Conservation (phyloP, 1,140 invertebrate species). For the Myzus persicae region DNA sequence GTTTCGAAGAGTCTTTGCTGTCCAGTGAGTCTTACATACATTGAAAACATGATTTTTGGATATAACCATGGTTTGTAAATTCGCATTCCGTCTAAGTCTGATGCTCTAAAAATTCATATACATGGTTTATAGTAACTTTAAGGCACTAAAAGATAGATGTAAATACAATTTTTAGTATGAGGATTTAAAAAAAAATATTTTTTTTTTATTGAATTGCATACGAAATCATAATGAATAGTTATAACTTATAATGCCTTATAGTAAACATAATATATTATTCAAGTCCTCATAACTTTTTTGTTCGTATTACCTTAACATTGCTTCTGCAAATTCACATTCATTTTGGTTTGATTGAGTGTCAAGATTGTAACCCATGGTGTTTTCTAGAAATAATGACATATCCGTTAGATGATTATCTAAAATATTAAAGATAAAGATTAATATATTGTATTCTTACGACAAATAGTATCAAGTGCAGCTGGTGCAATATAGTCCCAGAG, state of each 20-base stretch:
- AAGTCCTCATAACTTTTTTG: too few relatives aligned
- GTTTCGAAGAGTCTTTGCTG: slow-evolving; percentile 59
- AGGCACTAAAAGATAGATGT: too few relatives aligned
- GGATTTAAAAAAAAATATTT: too few relatives aligned
- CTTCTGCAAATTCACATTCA: slow-evolving; percentile 63
- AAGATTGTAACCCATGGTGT: slow-evolving; percentile 83
- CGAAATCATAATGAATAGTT: too few relatives aligned
- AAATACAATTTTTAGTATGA: too few relatives aligned
- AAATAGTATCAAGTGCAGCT: slow-evolving; percentile 80
- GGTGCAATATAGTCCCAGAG: slow-evolving; percentile 69
- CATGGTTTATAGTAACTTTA: neutral
- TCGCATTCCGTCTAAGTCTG: slow-evolving; percentile 56
- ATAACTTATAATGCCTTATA: too few relatives aligned
- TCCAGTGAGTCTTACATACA: slow-evolving; percentile 59
- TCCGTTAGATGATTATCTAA: neutral
- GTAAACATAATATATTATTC: too few relatives aligned
- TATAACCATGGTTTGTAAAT: slow-evolving; percentile 62
- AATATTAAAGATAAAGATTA: neutral
- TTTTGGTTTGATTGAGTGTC: slow-evolving; percentile 73
- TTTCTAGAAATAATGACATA: slow-evolving; percentile 69
- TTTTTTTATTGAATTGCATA: too few relatives aligned
- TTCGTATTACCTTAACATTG: neutral
- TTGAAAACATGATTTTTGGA: slow-evolving; percentile 60
- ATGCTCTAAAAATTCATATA: slow-evolving; percentile 38
- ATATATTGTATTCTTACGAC: slow-evolving; percentile 69